Base-by-base conservation (phyloP, 2,113 vertebrate species). In the Ptychochromis oligacanthus region DNA sequence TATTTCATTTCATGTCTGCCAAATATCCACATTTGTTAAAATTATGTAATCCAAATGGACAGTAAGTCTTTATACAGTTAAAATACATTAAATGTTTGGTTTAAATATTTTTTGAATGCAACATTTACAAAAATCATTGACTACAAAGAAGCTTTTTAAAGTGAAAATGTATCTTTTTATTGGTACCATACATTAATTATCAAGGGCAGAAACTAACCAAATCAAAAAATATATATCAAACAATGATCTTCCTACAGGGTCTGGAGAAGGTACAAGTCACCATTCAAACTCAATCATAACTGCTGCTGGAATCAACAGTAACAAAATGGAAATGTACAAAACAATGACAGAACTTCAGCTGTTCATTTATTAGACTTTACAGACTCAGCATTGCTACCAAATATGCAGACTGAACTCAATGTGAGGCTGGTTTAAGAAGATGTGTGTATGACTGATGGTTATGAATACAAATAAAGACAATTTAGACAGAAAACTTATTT, bases 141-240 rank as follows among this genome's bases (percentile, higher is more conserved):
- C 3, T 10, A 60, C 13, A 70, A 43, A 12, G 34, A 38, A 12
- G 38, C 9, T 9, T 12, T 43, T 92, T 96, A 97, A 98, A 97
- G 97, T 96, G 94, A 97, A 98, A 98, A 97, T 96, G 97, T 96
- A 94, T 97, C 95, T 93, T 95, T 98, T 99, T 97, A 98, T 97
- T 96, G 95, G 97, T 98, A 98, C 97, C 97, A 97, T 98, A 99
- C 97, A 98, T 97, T 97, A 98, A 97, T 97, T 96, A 96, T 97
- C 96, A 98, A 97, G 97, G 97, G 98, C 96, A 97, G 95, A 97
- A 96, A 96, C 96, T 96, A 97, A 95, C 96, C 94, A 96, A 96
- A 95, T 94, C 91, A 94, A 95, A 94, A 94, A 93, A 95, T 90
- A 93, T 93, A 95, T 96, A 96, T 95, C 93, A 96, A 96, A 96